phyloP scores from a whole-genome alignment of 2,888 invertebrate species.

The Pachliopta kotzebuea region DNA sequence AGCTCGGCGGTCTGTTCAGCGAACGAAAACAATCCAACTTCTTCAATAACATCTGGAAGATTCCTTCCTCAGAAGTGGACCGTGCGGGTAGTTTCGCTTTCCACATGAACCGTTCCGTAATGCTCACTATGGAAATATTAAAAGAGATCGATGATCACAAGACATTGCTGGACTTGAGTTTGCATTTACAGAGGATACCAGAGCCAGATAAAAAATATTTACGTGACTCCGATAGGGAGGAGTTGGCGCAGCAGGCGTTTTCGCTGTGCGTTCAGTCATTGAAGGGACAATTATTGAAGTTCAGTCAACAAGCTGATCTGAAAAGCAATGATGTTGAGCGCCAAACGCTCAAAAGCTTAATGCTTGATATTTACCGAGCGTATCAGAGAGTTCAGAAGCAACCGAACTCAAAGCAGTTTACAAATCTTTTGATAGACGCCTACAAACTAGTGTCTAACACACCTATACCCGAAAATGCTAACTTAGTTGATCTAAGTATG shows the following conservation, averaged over 20 bases:
- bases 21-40: conserved; percentile 93
- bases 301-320: conserved; percentile 69
- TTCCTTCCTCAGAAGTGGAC: conserved; percentile 94
- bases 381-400: conserved; percentile 86
- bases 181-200: conserved; percentile 89
- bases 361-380: conserved; percentile 82
- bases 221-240: conserved; percentile 90
- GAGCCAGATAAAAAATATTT: conserved; percentile 95
- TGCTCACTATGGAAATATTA: conserved; percentile 90
- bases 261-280: conserved; percentile 86
- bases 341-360: conserved; percentile 71
- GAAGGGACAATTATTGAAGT: conserved; percentile 81
- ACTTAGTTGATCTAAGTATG: conserved; percentile 84
- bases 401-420: conserved; percentile 79
- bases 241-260: conserved; percentile 89
- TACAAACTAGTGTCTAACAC: conserved; percentile 84
- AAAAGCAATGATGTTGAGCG: conserved; percentile 71
- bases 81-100: conserved; percentile 94
- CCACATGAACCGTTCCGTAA: conserved; percentile 93
- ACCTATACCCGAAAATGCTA: conserved; percentile 81
- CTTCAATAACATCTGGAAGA: conserved; percentile 96
- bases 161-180: conserved; percentile 88
- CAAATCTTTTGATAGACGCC: conserved; percentile 84
- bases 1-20: conserved; percentile 90
- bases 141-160: conserved; percentile 89